A percentile compares a stretch with the other conserved stretches of the same genome.
Conservation (phyloP, 2,888 invertebrate species). For the Elaeidobius kamerunicus region DNA sequence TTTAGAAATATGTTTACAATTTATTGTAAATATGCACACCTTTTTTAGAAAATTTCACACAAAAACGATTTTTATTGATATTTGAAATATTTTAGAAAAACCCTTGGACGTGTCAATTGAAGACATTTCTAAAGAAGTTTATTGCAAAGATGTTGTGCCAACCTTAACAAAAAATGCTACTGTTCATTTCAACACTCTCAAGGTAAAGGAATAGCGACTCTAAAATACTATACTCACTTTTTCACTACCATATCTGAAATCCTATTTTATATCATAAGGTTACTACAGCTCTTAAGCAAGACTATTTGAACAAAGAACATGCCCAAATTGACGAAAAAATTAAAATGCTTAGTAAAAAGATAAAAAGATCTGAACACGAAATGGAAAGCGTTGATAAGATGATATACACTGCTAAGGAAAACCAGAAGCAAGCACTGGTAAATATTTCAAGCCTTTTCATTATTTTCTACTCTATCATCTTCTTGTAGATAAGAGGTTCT, state of each 20-base stretch:
- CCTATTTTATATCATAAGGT: too few relatives aligned
- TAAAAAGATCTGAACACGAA: neutral
- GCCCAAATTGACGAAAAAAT: constrained; percentile 7
- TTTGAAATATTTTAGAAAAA: neutral
- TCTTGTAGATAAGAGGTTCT: too few relatives aligned
- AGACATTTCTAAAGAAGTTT: neutral
- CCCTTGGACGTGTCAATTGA: neutral
- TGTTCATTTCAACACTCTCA: neutral
- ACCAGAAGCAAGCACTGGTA: constrained; percentile 1
- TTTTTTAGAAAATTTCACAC: too few relatives aligned
- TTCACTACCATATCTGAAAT: too few relatives aligned
- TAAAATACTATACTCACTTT: too few relatives aligned
- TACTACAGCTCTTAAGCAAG: neutral
- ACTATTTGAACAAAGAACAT: neutral
- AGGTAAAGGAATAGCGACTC: neutral
- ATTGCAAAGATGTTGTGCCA: neutral
- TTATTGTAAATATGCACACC: too few relatives aligned
- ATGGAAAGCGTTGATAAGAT: neutral
- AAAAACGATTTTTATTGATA: neutral
- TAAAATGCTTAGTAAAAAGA: neutral
- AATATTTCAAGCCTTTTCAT: neutral
- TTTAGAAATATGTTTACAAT: too few relatives aligned
- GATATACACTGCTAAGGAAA: neutral
- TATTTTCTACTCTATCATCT: neutral
- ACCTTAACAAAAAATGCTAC: constrained; percentile 1